Conservation (phyloP, 2,797 vertebrate genomes). For the Sylvia borin region DNA sequence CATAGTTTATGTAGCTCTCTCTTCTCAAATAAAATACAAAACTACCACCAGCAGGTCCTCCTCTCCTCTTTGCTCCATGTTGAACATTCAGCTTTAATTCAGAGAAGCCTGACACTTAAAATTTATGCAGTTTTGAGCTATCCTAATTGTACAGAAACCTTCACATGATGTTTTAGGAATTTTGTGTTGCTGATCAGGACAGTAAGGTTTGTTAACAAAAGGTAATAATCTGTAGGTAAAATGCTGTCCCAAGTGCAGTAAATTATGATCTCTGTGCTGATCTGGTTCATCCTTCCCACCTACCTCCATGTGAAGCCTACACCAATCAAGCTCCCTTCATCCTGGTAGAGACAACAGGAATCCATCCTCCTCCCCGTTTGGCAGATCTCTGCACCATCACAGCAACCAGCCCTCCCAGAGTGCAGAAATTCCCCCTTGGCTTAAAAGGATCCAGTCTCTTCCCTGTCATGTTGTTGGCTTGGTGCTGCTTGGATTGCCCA, state of each 20-base stretch:
- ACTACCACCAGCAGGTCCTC: conserved; percentile 24
- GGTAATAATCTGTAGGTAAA: background rate
- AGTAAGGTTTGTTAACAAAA: background rate
- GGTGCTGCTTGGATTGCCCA: background rate
- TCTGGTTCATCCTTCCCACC: background rate
- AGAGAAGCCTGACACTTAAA: background rate
- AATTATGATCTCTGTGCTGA: background rate
- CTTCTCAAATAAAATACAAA: conserved; percentile 86
- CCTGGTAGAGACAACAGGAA: background rate
- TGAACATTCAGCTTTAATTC: background rate
- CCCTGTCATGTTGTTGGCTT: background rate
- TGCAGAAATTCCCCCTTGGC: background rate
- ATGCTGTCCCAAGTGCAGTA: background rate
- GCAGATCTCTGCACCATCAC: background rate
- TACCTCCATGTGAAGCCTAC: background rate
- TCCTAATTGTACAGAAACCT: background rate
- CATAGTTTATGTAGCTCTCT: conserved; percentile 84
- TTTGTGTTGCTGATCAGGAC: background rate
- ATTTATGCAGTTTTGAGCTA: background rate
- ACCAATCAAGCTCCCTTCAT: background rate
- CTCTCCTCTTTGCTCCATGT: background rate
- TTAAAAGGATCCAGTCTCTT: background rate
- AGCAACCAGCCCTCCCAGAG: background rate
- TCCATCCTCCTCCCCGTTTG: background rate
- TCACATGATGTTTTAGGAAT: background rate